Evolutionary conservation across 2,797 vertebrate genomes (phyloP).

Genomic region (Cryptoblepharus egeriae): DNA sequence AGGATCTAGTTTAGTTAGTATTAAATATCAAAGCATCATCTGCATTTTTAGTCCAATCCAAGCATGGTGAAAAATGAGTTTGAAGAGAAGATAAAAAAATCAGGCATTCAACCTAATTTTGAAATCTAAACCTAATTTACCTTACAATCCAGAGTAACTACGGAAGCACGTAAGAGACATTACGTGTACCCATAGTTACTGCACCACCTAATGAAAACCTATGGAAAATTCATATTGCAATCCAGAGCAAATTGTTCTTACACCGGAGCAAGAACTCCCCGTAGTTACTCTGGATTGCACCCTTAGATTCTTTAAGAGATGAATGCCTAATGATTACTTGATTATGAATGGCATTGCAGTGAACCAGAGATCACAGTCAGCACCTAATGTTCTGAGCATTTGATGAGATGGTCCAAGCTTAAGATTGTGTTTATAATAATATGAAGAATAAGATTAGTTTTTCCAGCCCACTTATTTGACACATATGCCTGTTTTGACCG

Average conservation of each 20-base stretch:
- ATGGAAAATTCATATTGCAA: too few species aligned
- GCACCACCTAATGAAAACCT: too few species aligned
- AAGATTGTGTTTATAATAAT: not conserved
- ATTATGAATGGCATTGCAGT: not conserved
- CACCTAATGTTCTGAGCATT: not conserved
- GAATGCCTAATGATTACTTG: not conserved
- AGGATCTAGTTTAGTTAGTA: not conserved
- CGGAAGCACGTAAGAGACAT: too few species aligned
- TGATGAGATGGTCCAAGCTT: constrained; percentile 2
- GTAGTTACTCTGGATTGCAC: too few species aligned
- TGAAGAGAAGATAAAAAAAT: not conserved
- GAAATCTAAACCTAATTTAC: too few species aligned
- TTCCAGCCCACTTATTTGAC: constrained; percentile 41
- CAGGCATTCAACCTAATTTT: not conserved
- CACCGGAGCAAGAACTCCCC: too few species aligned
- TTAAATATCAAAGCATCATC: not conserved
- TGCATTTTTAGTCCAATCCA: not conserved
- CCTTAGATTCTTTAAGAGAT: not conserved
- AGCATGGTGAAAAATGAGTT: not conserved
- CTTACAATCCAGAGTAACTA: too few species aligned
- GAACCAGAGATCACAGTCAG: not conserved
- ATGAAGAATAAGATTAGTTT: not conserved
- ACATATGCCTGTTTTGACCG: constrained; percentile 39
- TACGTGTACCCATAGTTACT: too few species aligned
- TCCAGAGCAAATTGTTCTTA: too few species aligned